Evolutionary conservation across 2,113 vertebrate genomes (phyloP), one percentile per base, ranked within the genome.

Genomic region (Apaloderma vittatum): DNA sequence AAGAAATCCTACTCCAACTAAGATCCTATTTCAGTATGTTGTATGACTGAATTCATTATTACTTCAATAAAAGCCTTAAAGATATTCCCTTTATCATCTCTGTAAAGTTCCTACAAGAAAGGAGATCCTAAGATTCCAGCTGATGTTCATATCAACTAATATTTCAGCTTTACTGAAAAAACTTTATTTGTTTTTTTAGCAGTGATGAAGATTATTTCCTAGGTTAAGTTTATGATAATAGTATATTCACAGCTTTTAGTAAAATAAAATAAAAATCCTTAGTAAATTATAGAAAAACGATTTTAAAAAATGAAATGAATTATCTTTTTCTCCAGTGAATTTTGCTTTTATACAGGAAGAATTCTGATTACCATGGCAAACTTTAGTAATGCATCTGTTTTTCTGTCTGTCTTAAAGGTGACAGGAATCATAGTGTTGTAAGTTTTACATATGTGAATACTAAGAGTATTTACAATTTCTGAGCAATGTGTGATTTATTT

Each of bases 11-110:
- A 34, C 67, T 96, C 15, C 30, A 58, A 45, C 45, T 71, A 86
- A 55, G 29, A 74, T 82, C 18, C 52, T 82, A 23, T 74, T 96
- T 93, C 57, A 94, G 19, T 92, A n/a, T 95, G 34, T 62, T 91
- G 9, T 88, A 86, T 71, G 34, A 90, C 83, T 79, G 21, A 96
- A 97, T 24, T 71, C 66, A 86, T 88, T 19, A 88, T 92, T 57
- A 83, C 54, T 93, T 94, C 49, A 73, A 80, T 82, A 93, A 95
- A 86, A 67, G 34, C 80, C 32, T 93, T 92, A 75, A 97, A 74
- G 23, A 70, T 94, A 90, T 85, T 86, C 36, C 15, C 48, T 66
- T 93, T 92, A 77, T 32, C 49, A 71, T 96, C 57, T 94, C 20
- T 88, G 89, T 81, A 92, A 97, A 93, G 17, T 78, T 90, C 45